A percentile compares a stretch with the other conserved stretches of the same genome.
These are phyloP conservation scores for Carabus problematicus DNA, from an alignment of 2,888 invertebrate species.

Conservation along the genomic window DNA sequence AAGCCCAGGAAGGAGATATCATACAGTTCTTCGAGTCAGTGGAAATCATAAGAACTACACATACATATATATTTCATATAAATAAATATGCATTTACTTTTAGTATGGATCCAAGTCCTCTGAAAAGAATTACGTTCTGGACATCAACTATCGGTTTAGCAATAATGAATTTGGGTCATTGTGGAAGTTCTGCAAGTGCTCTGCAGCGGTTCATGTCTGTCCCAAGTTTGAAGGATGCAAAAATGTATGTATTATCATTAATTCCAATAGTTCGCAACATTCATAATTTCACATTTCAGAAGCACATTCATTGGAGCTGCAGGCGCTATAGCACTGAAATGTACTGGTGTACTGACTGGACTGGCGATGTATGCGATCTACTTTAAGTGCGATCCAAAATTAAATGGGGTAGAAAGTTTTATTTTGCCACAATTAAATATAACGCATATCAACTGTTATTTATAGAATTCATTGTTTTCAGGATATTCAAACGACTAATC, in stretches of 20 bases:
- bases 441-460: too few relatives aligned
- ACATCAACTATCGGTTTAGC: constrained; percentile 1
- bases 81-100: neutral
- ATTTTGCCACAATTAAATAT: too few relatives aligned
- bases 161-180: neutral
- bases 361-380: neutral
- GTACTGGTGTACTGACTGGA: neutral
- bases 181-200: constrained; percentile 4
- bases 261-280: too few relatives aligned
- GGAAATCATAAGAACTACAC: neutral
- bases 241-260: too few relatives aligned
- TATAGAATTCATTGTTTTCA: too few relatives aligned
- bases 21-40: constrained; percentile 14
- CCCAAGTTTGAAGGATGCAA: neutral
- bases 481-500: constrained; percentile 5
- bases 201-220: constrained; percentile 22
- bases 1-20: constrained; percentile 16
- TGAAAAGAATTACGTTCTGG: constrained; percentile 13
- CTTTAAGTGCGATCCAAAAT: neutral
- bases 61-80: neutral
- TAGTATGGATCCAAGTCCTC: constrained; percentile 20
- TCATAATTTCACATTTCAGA: too few relatives aligned
- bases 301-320: neutral
- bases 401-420: too few relatives aligned
- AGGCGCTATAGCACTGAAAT: neutral